phyloP scores from a whole-genome alignment of 2,888 invertebrate species.

The Parasteatoda lunata region DNA sequence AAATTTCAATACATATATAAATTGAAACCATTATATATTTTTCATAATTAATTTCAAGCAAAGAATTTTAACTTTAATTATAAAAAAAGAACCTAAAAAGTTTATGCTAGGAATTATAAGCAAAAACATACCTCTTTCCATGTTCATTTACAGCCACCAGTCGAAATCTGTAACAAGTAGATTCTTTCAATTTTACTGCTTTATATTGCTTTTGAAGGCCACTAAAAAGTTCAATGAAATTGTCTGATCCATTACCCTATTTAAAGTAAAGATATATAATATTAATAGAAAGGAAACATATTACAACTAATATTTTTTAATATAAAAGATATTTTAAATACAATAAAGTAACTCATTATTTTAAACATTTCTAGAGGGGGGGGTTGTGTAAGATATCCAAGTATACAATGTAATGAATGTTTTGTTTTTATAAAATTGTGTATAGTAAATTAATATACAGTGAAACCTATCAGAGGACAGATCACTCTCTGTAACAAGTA shows the following conservation, averaged over 20 bases:
- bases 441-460: too few relatives aligned
- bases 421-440: too few relatives aligned
- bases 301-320: neutral
- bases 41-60: too few relatives aligned
- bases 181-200: conserved; percentile 83
- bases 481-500: too few relatives aligned
- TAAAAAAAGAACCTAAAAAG: too few relatives aligned
- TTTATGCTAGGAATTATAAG: neutral
- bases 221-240: conserved; percentile 83
- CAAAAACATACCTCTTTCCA: conserved; percentile 78
- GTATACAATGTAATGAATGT: neutral
- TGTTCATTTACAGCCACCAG: conserved; percentile 87
- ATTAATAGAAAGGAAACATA: too few relatives aligned
- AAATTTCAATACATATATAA: too few relatives aligned
- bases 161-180: conserved; percentile 87
- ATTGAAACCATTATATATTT: too few relatives aligned
- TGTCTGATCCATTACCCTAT: conserved; percentile 76
- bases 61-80: too few relatives aligned
- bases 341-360: neutral
- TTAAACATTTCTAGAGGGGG: neutral
- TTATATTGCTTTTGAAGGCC: conserved; percentile 85
- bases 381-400: neutral
- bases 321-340: neutral
- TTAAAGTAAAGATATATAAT: neutral
- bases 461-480: too few relatives aligned